These are phyloP conservation scores for Dromiciops gliroides DNA, from an alignment of 2,113 vertebrate genomes.

Conservation along the genomic window DNA sequence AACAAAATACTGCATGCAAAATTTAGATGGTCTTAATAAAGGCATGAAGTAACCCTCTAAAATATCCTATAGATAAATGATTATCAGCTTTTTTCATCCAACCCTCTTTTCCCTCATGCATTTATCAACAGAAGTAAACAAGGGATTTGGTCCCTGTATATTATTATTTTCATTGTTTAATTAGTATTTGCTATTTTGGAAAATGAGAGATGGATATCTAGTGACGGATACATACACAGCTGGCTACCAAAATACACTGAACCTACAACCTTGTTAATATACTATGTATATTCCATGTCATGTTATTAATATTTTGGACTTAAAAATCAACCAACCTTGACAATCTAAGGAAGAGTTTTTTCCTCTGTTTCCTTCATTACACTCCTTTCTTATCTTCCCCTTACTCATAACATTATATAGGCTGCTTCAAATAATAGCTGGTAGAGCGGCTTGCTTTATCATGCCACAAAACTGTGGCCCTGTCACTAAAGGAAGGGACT, in stretches of 20 bases:
- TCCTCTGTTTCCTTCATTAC: background rate
- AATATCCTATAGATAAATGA: background rate
- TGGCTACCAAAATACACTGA: background rate
- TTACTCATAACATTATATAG: background rate
- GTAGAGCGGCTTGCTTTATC: conserved; percentile 37
- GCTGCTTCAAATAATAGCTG: conserved; percentile 47
- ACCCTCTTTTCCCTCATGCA: background rate
- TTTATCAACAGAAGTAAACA: background rate
- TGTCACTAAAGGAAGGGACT: conserved; percentile 55
- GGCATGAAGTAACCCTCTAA: background rate
- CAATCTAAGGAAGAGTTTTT: background rate
- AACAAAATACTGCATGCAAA: background rate
- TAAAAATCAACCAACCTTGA: background rate
- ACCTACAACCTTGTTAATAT: background rate
- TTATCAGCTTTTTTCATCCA: background rate
- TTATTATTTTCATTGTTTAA: background rate
- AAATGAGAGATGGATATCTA: background rate
- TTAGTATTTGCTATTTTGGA: background rate
- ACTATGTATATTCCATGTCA: background rate
- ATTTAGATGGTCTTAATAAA: background rate
- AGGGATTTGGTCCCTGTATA: background rate
- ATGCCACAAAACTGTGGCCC: conserved; percentile 19
- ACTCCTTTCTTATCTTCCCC: conserved; percentile 22
- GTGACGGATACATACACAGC: background rate
- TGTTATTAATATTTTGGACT: background rate